Base-by-base conservation (phyloP, 2,797 vertebrate genomes). In the Nannoperca obscura region DNA sequence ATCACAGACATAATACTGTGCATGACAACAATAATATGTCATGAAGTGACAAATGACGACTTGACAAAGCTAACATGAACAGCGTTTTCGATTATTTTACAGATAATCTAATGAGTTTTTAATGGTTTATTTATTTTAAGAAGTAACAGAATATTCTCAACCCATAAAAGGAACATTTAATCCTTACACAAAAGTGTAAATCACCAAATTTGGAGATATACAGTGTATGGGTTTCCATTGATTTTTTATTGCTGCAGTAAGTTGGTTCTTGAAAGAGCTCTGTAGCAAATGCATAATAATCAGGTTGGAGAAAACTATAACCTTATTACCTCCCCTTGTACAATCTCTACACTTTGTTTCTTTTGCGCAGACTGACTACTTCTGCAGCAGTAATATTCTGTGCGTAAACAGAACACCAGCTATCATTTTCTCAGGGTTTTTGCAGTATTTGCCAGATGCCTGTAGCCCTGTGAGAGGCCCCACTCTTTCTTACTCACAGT, bases 401-500 rank as follows among this genome's bases (percentile, higher is more conserved):
- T 34, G 1, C 14, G 34, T 17, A 7, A 30, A n/a, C 6, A 2
- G 3, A 17, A 12, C 17, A 4, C 42, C 19, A 40, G 4, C 3
- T 4, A 10, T 49, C 0, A 1, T 40, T 67, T 59, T 78, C 9
- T 66, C 1, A 27, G 5, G 19, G 34, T 24, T 65, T 58, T 70
- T 76, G 44, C 14, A 40, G 49, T 64, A 22, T 81, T 73, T 57
- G 24, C 78, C n/a, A 62, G 38, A 2, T 3, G 12, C 19, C 4
- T 36, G 14, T 1, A n/a, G 13, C 36, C 49, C 22, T 8, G 20
- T 11, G n/a, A 50, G 71, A 49, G 64, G 32, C 70, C 61, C 6
- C 9, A 2, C 38, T 65, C 67, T 40, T n/a, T 80, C 71, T 77
- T 67, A 64, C 86, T 83, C 86, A 66, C 82, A 49, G 9, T 50